Percentiles rank a stretch among this genome's conserved stretches.
Evolutionary conservation across 2,113 vertebrate species (phyloP).

Genomic region (Corydoras maculifer): DNA sequence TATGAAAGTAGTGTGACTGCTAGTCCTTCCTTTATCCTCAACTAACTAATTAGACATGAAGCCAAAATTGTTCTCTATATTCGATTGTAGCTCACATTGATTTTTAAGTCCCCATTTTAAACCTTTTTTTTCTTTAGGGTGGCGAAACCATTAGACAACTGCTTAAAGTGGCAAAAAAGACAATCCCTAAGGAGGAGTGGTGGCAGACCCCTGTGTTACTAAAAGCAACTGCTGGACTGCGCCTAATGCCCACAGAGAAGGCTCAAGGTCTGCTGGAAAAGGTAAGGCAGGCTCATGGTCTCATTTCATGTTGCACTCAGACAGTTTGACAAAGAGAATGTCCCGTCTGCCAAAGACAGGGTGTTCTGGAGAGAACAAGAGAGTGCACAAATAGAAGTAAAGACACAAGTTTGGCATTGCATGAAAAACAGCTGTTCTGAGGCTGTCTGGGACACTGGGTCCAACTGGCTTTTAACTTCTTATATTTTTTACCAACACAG

Average conservation of each 20-base stretch:
- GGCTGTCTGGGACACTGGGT: slow-evolving; percentile 60
- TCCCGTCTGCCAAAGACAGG: slow-evolving; percentile 48
- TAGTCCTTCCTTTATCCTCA: not conserved
- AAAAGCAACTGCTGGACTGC: slow-evolving; percentile 91
- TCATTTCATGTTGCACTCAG: slow-evolving; percentile 43
- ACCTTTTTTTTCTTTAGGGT: slow-evolving; percentile 62
- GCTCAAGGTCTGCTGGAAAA: slow-evolving; percentile 80
- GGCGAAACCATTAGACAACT: slow-evolving; percentile 79
- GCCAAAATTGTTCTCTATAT: not conserved
- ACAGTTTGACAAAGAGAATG: slow-evolving; percentile 54
- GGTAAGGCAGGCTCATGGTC: slow-evolving; percentile 64
- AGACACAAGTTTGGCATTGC: slow-evolving; percentile 45
- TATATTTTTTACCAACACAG: slow-evolving; percentile 55
- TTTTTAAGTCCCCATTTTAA: not conserved
- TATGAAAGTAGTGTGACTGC: not conserved
- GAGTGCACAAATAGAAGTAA: slow-evolving; percentile 30
- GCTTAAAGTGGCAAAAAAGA: slow-evolving; percentile 81
- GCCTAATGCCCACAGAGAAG: slow-evolving; percentile 81
- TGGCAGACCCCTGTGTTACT: slow-evolving; percentile 84
- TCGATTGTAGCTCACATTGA: not conserved
- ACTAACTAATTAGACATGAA: not conserved
- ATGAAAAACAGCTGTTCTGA: slow-evolving; percentile 66
- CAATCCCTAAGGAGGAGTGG: slow-evolving; percentile 83
- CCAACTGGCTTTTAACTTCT: slow-evolving; percentile 59
- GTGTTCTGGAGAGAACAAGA: slow-evolving; percentile 46